Conservation (phyloP, 2,888 invertebrate genomes). For the Microplitis deprimator region DNA sequence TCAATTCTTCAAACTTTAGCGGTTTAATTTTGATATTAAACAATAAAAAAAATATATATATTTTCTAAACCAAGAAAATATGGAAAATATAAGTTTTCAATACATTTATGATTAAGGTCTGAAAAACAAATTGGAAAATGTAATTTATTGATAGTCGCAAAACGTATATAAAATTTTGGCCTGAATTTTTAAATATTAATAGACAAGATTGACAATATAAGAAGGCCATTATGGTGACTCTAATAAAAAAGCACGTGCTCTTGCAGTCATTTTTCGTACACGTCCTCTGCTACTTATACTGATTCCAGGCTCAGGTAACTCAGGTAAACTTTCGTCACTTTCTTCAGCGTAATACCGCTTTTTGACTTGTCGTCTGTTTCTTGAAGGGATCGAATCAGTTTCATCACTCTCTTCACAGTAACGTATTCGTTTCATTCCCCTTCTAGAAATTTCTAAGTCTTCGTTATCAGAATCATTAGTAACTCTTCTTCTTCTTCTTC, state of each 20-base stretch:
- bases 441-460: constrained; percentile 33
- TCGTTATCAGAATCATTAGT: constrained; percentile 51
- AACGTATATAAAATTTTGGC: constrained; percentile 17
- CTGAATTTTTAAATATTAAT: background rate
- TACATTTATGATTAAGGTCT: too few relatives aligned
- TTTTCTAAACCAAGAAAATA: too few relatives aligned
- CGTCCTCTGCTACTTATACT: constrained; percentile 87
- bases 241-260: constrained; percentile 79
- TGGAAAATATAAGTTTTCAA: too few relatives aligned
- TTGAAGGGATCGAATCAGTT: constrained; percentile 58
- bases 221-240: constrained; percentile 68
- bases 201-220: constrained; percentile 40
- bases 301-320: constrained; percentile 67
- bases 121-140: too few relatives aligned
- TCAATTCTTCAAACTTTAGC: too few relatives aligned
- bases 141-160: background rate
- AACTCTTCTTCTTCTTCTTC: constrained; percentile 52
- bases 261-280: constrained; percentile 85
- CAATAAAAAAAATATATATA: too few relatives aligned
- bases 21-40: too few relatives aligned
- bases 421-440: constrained; percentile 49
- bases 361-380: constrained; percentile 63
- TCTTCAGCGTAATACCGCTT: constrained; percentile 69
- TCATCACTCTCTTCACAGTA: constrained; percentile 66
- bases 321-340: constrained; percentile 64